Conservation (phyloP, 2,888 invertebrate genomes). For the Troides helena region DNA sequence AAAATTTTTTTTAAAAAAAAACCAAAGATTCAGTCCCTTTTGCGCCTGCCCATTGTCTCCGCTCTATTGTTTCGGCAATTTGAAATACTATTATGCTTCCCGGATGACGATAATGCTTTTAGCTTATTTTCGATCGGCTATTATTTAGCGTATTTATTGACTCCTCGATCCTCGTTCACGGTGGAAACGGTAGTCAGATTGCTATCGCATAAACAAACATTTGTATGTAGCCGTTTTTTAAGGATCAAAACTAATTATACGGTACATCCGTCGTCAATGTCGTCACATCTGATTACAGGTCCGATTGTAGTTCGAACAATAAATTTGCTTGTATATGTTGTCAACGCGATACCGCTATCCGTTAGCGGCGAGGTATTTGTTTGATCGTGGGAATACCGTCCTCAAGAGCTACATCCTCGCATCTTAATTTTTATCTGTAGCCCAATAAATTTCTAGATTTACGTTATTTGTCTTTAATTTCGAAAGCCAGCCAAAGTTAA, state of each 20-base stretch:
- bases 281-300: constrained; percentile 9
- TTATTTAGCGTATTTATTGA: constrained; percentile 77
- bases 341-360: constrained; percentile 3
- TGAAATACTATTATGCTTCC: constrained; percentile 78
- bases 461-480: background rate
- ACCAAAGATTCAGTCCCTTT: constrained; percentile 58
- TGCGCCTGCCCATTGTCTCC: constrained; percentile 74
- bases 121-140: constrained; percentile 77
- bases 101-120: constrained; percentile 76
- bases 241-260: constrained; percentile 22
- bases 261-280: constrained; percentile 26
- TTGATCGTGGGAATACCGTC: constrained; percentile 12
- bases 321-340: constrained; percentile 11
- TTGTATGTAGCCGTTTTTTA: constrained; percentile 38
- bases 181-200: constrained; percentile 32
- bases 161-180: constrained; percentile 16
- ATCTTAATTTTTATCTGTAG: background rate
- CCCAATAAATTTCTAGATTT: background rate
- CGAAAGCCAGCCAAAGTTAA: background rate
- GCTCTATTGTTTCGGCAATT: constrained; percentile 75
- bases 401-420: background rate
- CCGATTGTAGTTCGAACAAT: constrained; percentile 12
- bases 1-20: constrained; percentile 60
- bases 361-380: constrained; percentile 10
- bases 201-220: constrained; percentile 35